Evolutionary conservation across 92 coral and sea anemone species (phyloP), one percentile per base, ranked within the genome.

Genomic region (Isaurus tuberculatus): DNA sequence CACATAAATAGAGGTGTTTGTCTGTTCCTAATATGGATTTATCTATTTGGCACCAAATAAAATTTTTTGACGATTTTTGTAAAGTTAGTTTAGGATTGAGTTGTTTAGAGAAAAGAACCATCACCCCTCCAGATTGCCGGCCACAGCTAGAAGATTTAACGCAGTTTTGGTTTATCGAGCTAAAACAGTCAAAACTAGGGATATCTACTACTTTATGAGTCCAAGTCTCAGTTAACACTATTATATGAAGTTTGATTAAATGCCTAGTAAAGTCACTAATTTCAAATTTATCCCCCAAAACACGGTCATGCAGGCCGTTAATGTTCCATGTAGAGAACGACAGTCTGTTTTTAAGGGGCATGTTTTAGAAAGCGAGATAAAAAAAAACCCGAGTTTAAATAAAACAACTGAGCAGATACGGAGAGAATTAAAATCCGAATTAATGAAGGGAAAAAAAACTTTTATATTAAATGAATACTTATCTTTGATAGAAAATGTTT

Each of bases 21-120:
- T 72, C 79, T 72, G 79, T 72, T 72, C 77, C 77, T 22, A 70
- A 16, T 71, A 71, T 44, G 31, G 77, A 70, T 26, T 70, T 72
- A 72, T 72, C 79, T 25, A 72, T 43, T 72, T 72, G 79, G 23
- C 79, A 72, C 79, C 61, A 72, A 72, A 72, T 29, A 72, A 72
- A 72, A 72, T 72, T 26, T 48, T 72, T 72, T 72, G 79, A 43
- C 43, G 17, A 43, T 72, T 72, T 72, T 72, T 43, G 49, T 34
- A 70, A 40, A 20, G 75, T 70, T 70, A 70, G n/a, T 70, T 70
- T 70, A 23, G 29, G 29, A 8, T 49, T 16, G 63, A 73, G 40
- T 73, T 73, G 79, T 73, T 73, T 73, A 23, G 61, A 46, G 79
- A 73, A 73, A 73, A 73, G 79, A 73, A 73, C 61, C 79, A 73